Conservation (phyloP, 1,140 invertebrate species). For the Parasteatoda tepidariorum region DNA sequence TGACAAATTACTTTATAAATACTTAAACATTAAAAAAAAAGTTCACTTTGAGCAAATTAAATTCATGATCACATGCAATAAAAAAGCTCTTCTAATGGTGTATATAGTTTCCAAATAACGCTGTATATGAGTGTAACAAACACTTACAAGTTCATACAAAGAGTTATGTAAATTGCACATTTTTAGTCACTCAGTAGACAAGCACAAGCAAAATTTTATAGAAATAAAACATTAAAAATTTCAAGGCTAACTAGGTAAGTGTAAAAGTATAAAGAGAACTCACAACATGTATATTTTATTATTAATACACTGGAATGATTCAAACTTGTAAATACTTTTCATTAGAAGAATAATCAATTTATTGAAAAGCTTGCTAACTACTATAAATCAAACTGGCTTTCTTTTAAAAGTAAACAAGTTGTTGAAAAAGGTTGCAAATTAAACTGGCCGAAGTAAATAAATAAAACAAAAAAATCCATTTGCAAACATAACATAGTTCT, state of each 20-base stretch:
- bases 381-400: too few species aligned
- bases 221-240: slow-evolving; percentile 41
- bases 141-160: slow-evolving; percentile 31
- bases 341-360: too few species aligned
- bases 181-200: slow-evolving; percentile 19
- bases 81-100: slow-evolving; percentile 44
- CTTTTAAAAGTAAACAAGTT: too few species aligned
- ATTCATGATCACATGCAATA: slow-evolving; percentile 19
- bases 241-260: slow-evolving; percentile 36
- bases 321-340: too few species aligned
- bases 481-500: too few species aligned
- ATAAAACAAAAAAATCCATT: too few species aligned
- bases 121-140: slow-evolving; percentile 39
- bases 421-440: too few species aligned
- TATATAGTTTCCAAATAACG: slow-evolving; percentile 36
- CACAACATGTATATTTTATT: too few species aligned
- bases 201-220: slow-evolving; percentile 32
- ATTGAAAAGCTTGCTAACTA: too few species aligned
- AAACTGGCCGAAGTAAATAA: too few species aligned
- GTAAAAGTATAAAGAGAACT: slow-evolving; percentile 22
- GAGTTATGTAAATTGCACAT: slow-evolving; percentile 35
- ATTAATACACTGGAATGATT: too few species aligned
- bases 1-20: background rate
- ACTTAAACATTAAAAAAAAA: background rate
- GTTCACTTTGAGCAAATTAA: slow-evolving; percentile 37